A percentile compares a stretch with the other conserved stretches of the same genome.
These are phyloP conservation scores for Apamea anceps DNA, from an alignment of 2,888 invertebrate species.

Conservation along the genomic window DNA sequence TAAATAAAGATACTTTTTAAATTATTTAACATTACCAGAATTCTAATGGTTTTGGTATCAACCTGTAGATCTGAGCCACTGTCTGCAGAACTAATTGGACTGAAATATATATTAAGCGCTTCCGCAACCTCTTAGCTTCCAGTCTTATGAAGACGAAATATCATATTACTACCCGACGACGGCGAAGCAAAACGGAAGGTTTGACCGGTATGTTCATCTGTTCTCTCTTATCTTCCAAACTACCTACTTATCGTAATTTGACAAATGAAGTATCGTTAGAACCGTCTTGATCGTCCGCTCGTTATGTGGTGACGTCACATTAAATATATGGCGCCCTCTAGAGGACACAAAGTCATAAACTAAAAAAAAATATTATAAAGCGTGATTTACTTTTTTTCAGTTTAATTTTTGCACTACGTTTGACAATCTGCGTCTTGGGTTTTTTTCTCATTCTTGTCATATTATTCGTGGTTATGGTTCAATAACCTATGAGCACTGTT, in stretches of 20 bases:
- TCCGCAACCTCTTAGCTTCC: slow-evolving; percentile 14
- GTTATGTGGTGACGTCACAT: too few species aligned
- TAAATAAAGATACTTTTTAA: too few species aligned
- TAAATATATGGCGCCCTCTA: not conserved
- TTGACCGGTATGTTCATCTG: too few species aligned
- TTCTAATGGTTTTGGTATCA: slow-evolving; percentile 18
- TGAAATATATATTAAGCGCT: slow-evolving; percentile 48
- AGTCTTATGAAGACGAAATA: slow-evolving; percentile 10
- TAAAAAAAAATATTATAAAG: not conserved
- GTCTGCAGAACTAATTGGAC: slow-evolving; percentile 54
- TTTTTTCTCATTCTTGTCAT: not conserved
- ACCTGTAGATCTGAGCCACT: slow-evolving; percentile 35
- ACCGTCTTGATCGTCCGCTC: too few species aligned
- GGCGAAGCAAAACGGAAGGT: not conserved
- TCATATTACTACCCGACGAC: not conserved
- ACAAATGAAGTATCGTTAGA: too few species aligned
- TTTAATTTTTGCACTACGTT: not conserved
- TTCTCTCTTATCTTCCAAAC: too few species aligned
- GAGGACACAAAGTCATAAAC: not conserved
- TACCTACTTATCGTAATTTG: too few species aligned
- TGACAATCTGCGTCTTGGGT: not conserved
- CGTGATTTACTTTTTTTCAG: not conserved
- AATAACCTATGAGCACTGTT: not conserved
- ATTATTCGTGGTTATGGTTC: not conserved
- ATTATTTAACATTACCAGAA: not conserved